phyloP scores from a whole-genome alignment of 2,113 vertebrate species.

The Caranx ignobilis region DNA sequence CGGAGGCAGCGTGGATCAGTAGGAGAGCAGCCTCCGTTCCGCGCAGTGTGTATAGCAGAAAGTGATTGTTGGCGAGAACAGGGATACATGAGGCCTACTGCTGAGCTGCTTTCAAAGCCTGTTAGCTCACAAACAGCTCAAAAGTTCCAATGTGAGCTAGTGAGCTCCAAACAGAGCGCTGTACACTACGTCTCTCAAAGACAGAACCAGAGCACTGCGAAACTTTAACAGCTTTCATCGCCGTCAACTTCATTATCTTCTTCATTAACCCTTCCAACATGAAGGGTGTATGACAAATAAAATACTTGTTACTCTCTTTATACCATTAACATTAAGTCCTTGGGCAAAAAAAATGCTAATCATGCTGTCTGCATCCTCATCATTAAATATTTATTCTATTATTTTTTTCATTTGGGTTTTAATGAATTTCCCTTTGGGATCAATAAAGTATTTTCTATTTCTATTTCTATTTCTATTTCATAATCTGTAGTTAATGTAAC shows the following conservation, averaged over 20 bases:
- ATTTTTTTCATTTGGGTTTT: too few relatives aligned
- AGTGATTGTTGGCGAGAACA: slow-evolving; percentile 41
- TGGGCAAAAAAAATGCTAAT: neutral
- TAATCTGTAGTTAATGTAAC: neutral
- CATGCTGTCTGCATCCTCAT: neutral
- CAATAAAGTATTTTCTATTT: neutral
- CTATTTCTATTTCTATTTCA: neutral
- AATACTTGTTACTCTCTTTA: neutral
- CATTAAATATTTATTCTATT: neutral
- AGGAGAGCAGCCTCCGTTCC: slow-evolving; percentile 32
- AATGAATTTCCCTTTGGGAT: too few relatives aligned
- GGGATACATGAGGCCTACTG: slow-evolving; percentile 63
- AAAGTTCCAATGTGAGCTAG: slow-evolving; percentile 36
- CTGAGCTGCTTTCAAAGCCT: slow-evolving; percentile 61
- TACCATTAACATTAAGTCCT: neutral
- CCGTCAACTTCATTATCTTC: neutral
- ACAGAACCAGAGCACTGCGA: neutral
- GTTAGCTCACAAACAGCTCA: slow-evolving; percentile 54
- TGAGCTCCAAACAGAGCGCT: slow-evolving; percentile 53
- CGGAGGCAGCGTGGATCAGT: slow-evolving; percentile 40
- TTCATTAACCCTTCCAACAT: neutral
- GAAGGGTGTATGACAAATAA: neutral
- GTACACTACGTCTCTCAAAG: slow-evolving; percentile 21
- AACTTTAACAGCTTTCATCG: neutral
- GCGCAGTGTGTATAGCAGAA: slow-evolving; percentile 42